Evolutionary conservation across 1,140 invertebrate species (phyloP).

Genomic region (Caenorhabditis tropicalis): DNA sequence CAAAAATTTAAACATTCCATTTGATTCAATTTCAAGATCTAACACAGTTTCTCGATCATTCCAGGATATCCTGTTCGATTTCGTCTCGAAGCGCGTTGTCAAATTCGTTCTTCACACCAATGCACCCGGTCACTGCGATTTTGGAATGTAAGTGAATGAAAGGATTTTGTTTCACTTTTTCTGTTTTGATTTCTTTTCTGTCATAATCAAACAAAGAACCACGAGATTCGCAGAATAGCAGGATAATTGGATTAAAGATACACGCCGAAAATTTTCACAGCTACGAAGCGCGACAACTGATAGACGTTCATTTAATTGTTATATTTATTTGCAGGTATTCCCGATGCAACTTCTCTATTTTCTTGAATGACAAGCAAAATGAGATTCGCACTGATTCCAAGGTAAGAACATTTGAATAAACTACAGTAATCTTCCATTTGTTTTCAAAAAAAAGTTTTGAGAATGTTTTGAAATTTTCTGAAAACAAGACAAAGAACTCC

Average conservation of each 20-base stretch:
- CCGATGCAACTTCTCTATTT: conserved; percentile 33
- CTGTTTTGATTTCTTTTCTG: neutral
- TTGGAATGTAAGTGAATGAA: conserved; percentile 86
- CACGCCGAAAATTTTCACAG: neutral
- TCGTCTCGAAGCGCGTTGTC: conserved; percentile 87
- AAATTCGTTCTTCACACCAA: conserved; percentile 98
- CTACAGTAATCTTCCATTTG: neutral
- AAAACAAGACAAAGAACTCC: neutral
- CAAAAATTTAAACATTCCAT: too few relatives aligned
- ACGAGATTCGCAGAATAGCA: neutral
- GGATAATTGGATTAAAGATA: conserved; percentile 28
- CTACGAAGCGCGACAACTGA: neutral
- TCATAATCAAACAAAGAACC: neutral
- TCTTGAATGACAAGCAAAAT: conserved; percentile 26
- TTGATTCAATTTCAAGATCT: too few relatives aligned
- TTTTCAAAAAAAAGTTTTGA: neutral
- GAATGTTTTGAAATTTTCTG: neutral
- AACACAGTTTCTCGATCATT: too few relatives aligned
- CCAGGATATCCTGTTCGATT: conserved; percentile 96
- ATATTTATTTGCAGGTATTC: conserved; percentile 2
- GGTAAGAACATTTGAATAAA: neutral
- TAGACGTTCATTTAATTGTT: neutral
- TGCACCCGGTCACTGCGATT: conserved; percentile 98
- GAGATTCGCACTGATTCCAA: conserved; percentile 19
- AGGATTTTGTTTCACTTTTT: neutral